Conservation (phyloP, 1,140 invertebrate species). For the Magallana gigas region DNA sequence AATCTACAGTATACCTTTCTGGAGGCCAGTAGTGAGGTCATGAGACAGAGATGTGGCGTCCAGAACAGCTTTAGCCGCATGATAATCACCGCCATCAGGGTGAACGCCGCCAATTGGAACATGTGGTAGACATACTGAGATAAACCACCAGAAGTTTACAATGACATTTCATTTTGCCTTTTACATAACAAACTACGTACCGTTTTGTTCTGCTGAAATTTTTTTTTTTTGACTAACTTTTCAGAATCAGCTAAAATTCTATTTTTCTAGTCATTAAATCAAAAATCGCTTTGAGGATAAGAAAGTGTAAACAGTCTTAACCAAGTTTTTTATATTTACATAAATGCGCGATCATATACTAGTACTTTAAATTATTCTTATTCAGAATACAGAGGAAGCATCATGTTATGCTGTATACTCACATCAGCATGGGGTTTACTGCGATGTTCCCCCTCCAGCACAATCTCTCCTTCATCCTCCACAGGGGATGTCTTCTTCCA, state of each 20-base stretch:
- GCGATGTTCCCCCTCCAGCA: background rate
- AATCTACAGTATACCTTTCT: slow-evolving; percentile 75
- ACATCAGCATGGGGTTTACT: slow-evolving; percentile 70
- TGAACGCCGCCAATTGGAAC: slow-evolving; percentile 85
- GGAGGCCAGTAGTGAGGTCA: slow-evolving; percentile 84
- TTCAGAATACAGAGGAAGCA: too few species aligned
- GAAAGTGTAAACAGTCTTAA: too few species aligned
- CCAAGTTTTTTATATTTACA: too few species aligned
- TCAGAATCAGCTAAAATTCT: too few species aligned
- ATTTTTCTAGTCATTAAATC: too few species aligned
- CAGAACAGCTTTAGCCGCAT: slow-evolving; percentile 93
- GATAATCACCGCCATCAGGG: slow-evolving; percentile 87
- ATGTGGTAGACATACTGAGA: slow-evolving; percentile 85
- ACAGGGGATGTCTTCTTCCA: slow-evolving; percentile 45
- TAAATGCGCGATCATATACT: too few species aligned
- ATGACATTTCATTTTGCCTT: too few species aligned
- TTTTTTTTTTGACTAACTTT: too few species aligned
- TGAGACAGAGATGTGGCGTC: slow-evolving; percentile 89
- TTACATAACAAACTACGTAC: too few species aligned
- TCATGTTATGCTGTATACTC: background rate
- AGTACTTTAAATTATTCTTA: too few species aligned
- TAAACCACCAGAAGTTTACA: background rate
- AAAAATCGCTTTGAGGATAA: too few species aligned
- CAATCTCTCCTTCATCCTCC: slow-evolving; percentile 13
- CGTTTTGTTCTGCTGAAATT: too few species aligned